Base-by-base conservation (phyloP, 1,140 invertebrate genomes). In the Drosophila truncata region DNA sequence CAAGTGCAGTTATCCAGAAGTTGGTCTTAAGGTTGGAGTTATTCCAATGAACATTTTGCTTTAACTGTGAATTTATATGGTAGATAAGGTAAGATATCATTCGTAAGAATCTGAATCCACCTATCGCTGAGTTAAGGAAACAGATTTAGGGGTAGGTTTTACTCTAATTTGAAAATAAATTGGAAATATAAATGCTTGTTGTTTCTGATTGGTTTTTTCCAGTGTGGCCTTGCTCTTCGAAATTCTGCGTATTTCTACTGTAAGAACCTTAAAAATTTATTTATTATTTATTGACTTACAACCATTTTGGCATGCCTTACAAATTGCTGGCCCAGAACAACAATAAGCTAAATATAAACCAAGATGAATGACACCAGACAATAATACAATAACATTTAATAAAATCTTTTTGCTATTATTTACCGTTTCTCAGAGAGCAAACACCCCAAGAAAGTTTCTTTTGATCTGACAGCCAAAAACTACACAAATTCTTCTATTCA, bases 1-100 rank as follows among this genome's bases (percentile, higher is more conserved):
- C 29, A 39, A 54, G 44, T 81, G 66, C 67, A 64, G 82, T 86
- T 78, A 81, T 63, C 31, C 67, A 33, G 49, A 71, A 64, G 46
- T 69, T 73, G 25, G 29, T 35, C 37, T 55, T 29, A 35, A 7
- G 64, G 13, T 70, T 57, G 27, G 10, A 39, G 33, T 3, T 27
- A 16, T 71, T 58, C 33, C 14, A 11, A 11, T 7, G 41, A 63
- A 46, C 4, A 66, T 23, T 29, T 37, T 9, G 4, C 60, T 27
- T 16, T 39, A 47, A 37, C n/a, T 31, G 14, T 42, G 25, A 9
- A 25, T 27, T 37, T 69, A 0, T n/a, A 3, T 20, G n/a, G n/a
- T 14, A 37, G 23, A 57, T 63, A 29, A 29, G 4, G 8, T 18
- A 23, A 64, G 2, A 13, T 52, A 33, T 33, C 2, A 8, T n/a